phyloP scores from a whole-genome alignment of 2,797 vertebrate genomes.

The Sebastes wilsoni region DNA sequence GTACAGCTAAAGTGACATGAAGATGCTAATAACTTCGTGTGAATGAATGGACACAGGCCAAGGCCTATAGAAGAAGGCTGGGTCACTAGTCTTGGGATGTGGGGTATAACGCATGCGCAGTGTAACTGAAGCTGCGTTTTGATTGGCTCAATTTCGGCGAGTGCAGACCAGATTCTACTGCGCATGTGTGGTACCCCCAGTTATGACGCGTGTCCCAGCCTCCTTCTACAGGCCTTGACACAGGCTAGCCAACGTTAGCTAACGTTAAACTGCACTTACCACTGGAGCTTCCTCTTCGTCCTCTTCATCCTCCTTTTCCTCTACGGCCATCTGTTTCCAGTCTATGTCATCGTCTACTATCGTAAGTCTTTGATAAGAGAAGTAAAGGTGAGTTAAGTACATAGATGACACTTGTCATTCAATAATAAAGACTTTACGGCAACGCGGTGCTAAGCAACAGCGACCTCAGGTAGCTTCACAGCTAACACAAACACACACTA shows the following conservation, averaged over 20 bases:
- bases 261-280: slow-evolving; percentile 64
- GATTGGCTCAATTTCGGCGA: too few relatives aligned
- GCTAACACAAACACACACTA: slow-evolving; percentile 11
- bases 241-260: background rate
- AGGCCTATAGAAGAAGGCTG: too few relatives aligned
- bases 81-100: too few relatives aligned
- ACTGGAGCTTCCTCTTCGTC: slow-evolving; percentile 89
- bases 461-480: slow-evolving; percentile 19
- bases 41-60: background rate
- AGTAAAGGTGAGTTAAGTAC: background rate
- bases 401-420: background rate
- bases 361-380: slow-evolving; percentile 81
- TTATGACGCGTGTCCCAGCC: too few relatives aligned
- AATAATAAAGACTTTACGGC: background rate
- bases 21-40: background rate
- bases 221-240: background rate
- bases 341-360: slow-evolving; percentile 93
- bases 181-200: too few relatives aligned
- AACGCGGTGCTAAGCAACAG: background rate
- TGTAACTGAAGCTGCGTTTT: too few relatives aligned
- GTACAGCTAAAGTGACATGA: too few relatives aligned
- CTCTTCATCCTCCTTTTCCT: slow-evolving; percentile 76
- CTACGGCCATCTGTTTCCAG: slow-evolving; percentile 82
- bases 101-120: too few relatives aligned
- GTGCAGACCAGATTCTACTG: too few relatives aligned